Percentiles rank a stretch among this genome's conserved stretches.
Conservation (phyloP, 2,888 invertebrate species). For the Meghimatium bilineatum region DNA sequence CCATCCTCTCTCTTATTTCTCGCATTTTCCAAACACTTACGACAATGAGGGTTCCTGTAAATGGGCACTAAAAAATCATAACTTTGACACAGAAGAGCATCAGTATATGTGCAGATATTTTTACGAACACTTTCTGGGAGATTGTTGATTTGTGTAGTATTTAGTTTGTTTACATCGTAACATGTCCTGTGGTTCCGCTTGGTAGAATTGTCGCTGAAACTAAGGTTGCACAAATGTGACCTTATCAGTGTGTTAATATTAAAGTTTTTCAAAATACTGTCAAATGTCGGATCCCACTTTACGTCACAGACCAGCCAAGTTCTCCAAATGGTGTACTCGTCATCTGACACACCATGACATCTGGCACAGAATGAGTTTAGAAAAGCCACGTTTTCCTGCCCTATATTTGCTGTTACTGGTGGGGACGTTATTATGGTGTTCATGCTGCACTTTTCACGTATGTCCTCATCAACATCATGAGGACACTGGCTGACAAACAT, state of each 20-base stretch:
- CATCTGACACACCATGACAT: slow-evolving; percentile 27
- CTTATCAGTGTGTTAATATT: background rate
- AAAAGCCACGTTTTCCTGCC: background rate
- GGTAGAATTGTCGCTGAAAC: background rate
- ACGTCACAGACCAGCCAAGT: background rate
- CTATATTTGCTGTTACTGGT: background rate
- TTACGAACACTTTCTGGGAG: background rate
- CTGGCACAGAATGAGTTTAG: slow-evolving; percentile 10
- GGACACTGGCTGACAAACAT: slow-evolving; percentile 23
- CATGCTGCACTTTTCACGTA: background rate
- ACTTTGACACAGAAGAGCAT: slow-evolving; percentile 8
- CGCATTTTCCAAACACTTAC: background rate
- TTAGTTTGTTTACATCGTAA: background rate
- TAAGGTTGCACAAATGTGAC: background rate
- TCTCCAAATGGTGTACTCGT: background rate
- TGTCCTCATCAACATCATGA: background rate
- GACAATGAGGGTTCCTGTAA: slow-evolving; percentile 31
- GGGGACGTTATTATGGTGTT: background rate
- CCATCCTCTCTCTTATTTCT: too few relatives aligned
- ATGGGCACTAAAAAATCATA: background rate
- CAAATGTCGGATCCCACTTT: background rate
- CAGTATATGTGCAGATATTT: background rate
- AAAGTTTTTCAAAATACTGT: background rate
- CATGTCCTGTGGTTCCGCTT: background rate
- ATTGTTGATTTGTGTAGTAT: background rate